Evolutionary conservation across 2,888 invertebrate species (phyloP).

Genomic region (Desoria tigrina): DNA sequence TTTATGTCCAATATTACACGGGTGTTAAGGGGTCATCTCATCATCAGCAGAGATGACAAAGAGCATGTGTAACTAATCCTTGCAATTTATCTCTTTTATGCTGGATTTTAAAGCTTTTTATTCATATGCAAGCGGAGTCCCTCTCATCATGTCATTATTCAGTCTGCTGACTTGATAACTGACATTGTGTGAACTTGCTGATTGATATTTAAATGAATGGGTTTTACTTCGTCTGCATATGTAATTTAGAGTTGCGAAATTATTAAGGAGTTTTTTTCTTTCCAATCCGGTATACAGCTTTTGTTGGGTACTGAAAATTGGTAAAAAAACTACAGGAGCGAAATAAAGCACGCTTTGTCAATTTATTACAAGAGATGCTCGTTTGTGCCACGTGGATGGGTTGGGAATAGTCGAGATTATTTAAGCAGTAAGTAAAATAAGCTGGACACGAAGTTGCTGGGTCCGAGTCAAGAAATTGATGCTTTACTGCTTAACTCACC

Average conservation of each 20-base stretch:
- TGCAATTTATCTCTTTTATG: too few relatives aligned
- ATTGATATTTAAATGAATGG: too few relatives aligned
- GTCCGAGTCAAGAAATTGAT: conserved; percentile 17
- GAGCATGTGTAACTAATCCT: conserved; percentile 16
- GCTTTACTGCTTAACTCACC: conserved; percentile 9
- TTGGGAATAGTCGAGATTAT: conserved; percentile 25
- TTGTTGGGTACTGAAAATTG: neutral
- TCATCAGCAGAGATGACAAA: conserved; percentile 15
- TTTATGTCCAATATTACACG: conserved; percentile 16
- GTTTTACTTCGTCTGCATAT: too few relatives aligned
- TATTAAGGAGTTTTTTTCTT: too few relatives aligned
- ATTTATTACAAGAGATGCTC: conserved; percentile 41
- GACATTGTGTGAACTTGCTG: too few relatives aligned
- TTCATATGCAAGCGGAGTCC: too few relatives aligned
- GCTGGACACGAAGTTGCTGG: conserved; percentile 36
- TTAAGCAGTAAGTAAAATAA: conserved; percentile 23
- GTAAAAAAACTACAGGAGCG: conserved; percentile 38
- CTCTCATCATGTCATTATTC: too few relatives aligned
- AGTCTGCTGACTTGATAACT: too few relatives aligned
- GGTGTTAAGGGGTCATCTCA: conserved; percentile 23
- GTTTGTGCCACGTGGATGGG: conserved; percentile 45
- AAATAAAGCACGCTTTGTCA: conserved; percentile 46
- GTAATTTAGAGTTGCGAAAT: too few relatives aligned
- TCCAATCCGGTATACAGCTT: conserved; percentile 29
- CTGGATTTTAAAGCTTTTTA: too few relatives aligned